Conservation (phyloP, 2,888 invertebrate genomes). For the Dione vanillae region DNA sequence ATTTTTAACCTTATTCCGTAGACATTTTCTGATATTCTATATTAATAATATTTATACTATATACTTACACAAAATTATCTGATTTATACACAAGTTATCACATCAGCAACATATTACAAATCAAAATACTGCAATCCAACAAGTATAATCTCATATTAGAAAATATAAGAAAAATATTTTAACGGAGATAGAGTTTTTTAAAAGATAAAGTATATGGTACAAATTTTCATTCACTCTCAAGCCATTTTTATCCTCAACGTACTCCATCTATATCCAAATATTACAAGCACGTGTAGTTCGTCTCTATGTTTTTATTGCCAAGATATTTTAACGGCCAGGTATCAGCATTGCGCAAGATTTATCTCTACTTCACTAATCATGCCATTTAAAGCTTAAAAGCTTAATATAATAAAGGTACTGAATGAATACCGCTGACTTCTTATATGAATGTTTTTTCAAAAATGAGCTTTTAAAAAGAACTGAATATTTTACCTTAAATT, state of each 20-base stretch:
- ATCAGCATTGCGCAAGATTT: constrained; percentile 38
- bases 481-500: too few species aligned
- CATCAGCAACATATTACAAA: too few species aligned
- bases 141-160: too few species aligned
- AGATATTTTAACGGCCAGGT: constrained; percentile 48
- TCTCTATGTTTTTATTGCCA: constrained; percentile 58
- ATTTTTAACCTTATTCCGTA: too few species aligned
- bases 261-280: constrained; percentile 50
- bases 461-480: too few species aligned
- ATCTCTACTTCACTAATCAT: constrained; percentile 35
- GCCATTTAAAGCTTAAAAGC: constrained; percentile 28
- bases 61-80: too few species aligned
- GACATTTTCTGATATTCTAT: not conserved
- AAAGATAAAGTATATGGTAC: too few species aligned
- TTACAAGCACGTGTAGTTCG: constrained; percentile 57
- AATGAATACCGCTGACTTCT: not conserved
- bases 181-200: too few species aligned
- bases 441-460: not conserved
- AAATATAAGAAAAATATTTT: too few species aligned
- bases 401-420: constrained; percentile 11
- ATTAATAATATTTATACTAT: not conserved
- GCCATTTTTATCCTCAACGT: constrained; percentile 48
- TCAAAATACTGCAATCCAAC: too few species aligned
- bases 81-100: too few species aligned
- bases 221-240: not conserved